Percentiles rank a stretch among this genome's conserved stretches.
Conservation (phyloP, 1,140 invertebrate species). For the Daktulosphaira vitifoliae region DNA sequence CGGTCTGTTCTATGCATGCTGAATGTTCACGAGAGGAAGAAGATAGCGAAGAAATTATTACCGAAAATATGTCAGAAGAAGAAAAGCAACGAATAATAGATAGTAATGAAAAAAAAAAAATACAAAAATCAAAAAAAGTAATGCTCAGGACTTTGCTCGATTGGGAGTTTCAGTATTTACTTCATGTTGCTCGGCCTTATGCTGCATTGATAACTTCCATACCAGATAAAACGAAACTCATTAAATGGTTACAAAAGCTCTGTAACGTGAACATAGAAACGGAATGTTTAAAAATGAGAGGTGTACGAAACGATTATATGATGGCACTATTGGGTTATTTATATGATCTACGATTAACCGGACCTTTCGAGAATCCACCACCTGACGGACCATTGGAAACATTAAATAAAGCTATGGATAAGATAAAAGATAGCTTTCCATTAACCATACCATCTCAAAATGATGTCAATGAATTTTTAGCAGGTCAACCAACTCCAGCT, state of each 20-base stretch:
- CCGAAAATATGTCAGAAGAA: neutral
- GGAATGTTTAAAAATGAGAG: slow-evolving; percentile 44
- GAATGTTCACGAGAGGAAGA: slow-evolving; percentile 3
- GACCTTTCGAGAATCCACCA: slow-evolving; percentile 25
- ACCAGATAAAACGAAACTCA: slow-evolving; percentile 42
- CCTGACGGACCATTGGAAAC: slow-evolving; percentile 5
- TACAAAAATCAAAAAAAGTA: neutral
- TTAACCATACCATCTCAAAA: slow-evolving; percentile 44
- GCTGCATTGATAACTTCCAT: slow-evolving; percentile 40
- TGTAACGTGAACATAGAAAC: slow-evolving; percentile 41
- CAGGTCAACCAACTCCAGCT: slow-evolving; percentile 43
- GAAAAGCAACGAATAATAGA: neutral
- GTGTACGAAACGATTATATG: slow-evolving; percentile 46
- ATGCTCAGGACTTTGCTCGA: slow-evolving; percentile 40
- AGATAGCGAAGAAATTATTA: neutral
- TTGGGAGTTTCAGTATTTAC: slow-evolving; percentile 45
- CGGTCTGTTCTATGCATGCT: neutral
- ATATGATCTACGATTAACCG: slow-evolving; percentile 22
- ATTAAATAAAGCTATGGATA: slow-evolving; percentile 23
- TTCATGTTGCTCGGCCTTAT: slow-evolving; percentile 44
- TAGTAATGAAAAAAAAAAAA: neutral
- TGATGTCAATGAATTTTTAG: slow-evolving; percentile 45
- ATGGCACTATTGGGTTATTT: slow-evolving; percentile 44
- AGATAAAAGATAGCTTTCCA: slow-evolving; percentile 36
- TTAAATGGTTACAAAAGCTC: slow-evolving; percentile 45